Evolutionary conservation across 53 echinoderm and acorn worm species (phyloP).

Genomic region (Stichopus horrens): DNA sequence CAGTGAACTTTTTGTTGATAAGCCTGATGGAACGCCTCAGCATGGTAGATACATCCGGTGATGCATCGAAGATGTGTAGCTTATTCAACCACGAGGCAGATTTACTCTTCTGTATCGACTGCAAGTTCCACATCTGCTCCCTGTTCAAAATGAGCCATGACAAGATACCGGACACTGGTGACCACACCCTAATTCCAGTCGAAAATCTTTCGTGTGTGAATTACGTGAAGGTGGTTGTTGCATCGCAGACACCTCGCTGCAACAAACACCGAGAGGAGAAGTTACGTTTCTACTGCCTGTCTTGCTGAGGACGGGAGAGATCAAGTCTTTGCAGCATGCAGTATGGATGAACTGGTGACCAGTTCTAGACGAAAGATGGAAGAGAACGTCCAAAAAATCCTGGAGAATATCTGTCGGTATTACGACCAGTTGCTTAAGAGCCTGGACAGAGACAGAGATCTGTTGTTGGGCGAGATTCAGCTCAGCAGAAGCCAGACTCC

Average conservation of each 20-base stretch:
- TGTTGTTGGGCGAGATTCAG: neutral
- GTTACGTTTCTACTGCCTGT: slow-evolving; percentile 12
- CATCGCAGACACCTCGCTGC: neutral
- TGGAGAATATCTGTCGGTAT: neutral
- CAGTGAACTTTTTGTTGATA: neutral
- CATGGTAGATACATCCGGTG: neutral
- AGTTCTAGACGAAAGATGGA: neutral
- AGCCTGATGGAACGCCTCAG: neutral
- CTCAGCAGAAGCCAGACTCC: neutral
- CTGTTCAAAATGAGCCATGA: neutral
- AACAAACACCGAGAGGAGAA: neutral
- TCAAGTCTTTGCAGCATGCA: neutral
- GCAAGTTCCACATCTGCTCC: slow-evolving; percentile 3
- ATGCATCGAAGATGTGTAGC: neutral
- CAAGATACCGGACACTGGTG: neutral
- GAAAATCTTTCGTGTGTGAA: slow-evolving; percentile 5
- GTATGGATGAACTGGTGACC: neutral
- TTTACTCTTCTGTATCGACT: slow-evolving; percentile 1
- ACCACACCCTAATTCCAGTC: neutral
- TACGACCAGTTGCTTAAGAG: neutral
- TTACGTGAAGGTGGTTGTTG: neutral
- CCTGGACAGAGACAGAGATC: neutral
- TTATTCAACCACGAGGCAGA: neutral
- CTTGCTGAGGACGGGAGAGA: neutral
- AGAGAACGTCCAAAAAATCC: neutral